Conservation (phyloP, 2,113 vertebrate genomes). For the Pelecanoides urinatrix region DNA sequence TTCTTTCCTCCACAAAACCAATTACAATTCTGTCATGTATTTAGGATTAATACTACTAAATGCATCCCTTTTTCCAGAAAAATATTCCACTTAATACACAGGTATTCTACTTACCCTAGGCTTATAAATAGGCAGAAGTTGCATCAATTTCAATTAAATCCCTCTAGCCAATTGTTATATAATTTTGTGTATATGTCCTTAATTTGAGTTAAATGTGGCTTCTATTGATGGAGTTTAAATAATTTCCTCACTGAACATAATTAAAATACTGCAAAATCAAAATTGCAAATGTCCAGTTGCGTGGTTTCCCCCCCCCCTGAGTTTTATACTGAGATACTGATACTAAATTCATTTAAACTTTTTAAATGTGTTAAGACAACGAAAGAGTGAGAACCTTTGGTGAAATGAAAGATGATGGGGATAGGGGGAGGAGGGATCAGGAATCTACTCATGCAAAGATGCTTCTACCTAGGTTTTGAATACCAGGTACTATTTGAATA, state of each 20-base stretch:
- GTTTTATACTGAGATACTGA: neutral
- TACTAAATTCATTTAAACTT: neutral
- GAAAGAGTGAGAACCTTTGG: neutral
- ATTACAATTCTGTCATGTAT: constrained; percentile 20
- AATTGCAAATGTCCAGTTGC: neutral
- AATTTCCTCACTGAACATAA: neutral
- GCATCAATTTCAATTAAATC: neutral
- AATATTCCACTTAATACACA: neutral
- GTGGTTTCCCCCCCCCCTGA: rapidly evolving
- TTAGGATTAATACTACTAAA: constrained; percentile 12
- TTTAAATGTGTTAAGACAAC: neutral
- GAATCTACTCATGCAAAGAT: neutral
- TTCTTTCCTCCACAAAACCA: constrained; percentile 33
- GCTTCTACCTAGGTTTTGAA: neutral
- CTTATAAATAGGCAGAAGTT: neutral
- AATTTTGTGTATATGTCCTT: neutral
- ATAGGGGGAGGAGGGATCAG: neutral
- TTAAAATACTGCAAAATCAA: neutral
- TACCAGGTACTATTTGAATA: neutral
- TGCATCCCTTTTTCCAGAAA: neutral
- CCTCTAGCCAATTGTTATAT: neutral
- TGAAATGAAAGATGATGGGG: neutral
- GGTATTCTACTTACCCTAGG: neutral
- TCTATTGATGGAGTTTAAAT: neutral
- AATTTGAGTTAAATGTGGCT: neutral